Conservation (phyloP, 2,797 vertebrate genomes). For the Dromococcyx pavoninus region DNA sequence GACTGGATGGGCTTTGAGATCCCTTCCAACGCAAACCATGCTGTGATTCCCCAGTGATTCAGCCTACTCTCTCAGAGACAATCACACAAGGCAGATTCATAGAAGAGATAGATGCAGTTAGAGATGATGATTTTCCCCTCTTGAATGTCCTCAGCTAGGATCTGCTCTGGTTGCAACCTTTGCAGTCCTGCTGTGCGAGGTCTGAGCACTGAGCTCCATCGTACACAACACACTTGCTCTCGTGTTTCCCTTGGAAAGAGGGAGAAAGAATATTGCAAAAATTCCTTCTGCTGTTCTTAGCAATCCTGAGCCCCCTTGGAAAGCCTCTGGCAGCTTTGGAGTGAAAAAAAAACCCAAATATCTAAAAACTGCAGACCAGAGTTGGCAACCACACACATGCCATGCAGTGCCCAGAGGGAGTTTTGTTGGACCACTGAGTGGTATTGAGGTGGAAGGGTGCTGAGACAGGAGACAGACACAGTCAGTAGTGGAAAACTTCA, state of each 20-base stretch:
- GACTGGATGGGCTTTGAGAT: no score
- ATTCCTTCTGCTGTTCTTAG: not conserved
- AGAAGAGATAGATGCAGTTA: not conserved
- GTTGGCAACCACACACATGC: rapidly evolving
- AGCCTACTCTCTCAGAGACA: not conserved
- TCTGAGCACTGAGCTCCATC: not conserved
- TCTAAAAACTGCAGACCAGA: not conserved
- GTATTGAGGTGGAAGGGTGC: not conserved
- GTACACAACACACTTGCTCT: rapidly evolving
- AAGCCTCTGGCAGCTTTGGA: not conserved
- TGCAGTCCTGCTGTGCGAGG: not conserved
- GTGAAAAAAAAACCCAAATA: not conserved
- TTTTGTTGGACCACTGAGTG: not conserved
- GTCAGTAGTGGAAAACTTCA: not conserved
- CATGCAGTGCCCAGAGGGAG: not conserved
- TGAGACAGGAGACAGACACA: not conserved
- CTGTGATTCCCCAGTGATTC: rapidly evolving
- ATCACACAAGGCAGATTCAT: no score
- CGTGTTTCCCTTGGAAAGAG: not conserved
- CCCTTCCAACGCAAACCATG: no score
- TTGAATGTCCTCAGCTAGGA: not conserved
- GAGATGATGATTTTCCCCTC: not conserved
- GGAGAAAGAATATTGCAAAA: not conserved
- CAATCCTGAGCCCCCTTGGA: not conserved
- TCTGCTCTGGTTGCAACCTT: not conserved